A percentile compares a stretch with the other conserved stretches of the same genome.
phyloP scores from a whole-genome alignment of 2,113 vertebrate species.

The Psammodynastes pulverulentus region DNA sequence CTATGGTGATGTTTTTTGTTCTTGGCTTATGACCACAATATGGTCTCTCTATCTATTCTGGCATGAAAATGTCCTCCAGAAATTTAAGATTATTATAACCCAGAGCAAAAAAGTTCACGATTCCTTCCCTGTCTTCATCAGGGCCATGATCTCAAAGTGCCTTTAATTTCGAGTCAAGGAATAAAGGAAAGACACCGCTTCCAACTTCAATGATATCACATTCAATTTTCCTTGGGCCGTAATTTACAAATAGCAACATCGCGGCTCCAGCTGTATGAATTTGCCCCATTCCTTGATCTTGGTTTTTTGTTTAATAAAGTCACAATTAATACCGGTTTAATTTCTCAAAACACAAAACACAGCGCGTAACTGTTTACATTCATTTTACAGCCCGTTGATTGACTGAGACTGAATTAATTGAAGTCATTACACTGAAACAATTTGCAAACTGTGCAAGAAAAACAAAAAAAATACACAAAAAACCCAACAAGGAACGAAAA shows the following conservation, averaged over 20 bases:
- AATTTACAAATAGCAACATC: constrained; percentile 34
- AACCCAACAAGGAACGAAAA: neutral
- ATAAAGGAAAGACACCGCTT: neutral
- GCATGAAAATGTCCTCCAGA: neutral
- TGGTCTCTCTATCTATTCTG: neutral
- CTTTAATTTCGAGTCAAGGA: neutral
- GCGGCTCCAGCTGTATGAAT: constrained; percentile 51
- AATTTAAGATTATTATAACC: neutral
- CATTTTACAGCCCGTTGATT: constrained; percentile 67
- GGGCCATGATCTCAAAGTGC: neutral
- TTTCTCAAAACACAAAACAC: constrained; percentile 64
- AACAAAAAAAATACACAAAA: no score
- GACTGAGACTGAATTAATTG: constrained; percentile 68
- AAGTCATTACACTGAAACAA: constrained; percentile 68
- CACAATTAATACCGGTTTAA: constrained; percentile 66
- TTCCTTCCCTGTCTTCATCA: neutral
- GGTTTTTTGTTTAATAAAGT: constrained; percentile 61
- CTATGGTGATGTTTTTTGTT: neutral
- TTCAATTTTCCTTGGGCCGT: constrained; percentile 2
- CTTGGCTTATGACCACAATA: neutral
- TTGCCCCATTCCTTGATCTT: constrained; percentile 57
- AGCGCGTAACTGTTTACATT: constrained; percentile 66
- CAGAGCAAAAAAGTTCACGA: neutral
- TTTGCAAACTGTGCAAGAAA: constrained; percentile 59
- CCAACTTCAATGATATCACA: constrained; percentile 9